A percentile compares a stretch with the other conserved stretches of the same genome.
phyloP scores from a whole-genome alignment of 1,140 invertebrate genomes.

The Aphelinus certus region DNA sequence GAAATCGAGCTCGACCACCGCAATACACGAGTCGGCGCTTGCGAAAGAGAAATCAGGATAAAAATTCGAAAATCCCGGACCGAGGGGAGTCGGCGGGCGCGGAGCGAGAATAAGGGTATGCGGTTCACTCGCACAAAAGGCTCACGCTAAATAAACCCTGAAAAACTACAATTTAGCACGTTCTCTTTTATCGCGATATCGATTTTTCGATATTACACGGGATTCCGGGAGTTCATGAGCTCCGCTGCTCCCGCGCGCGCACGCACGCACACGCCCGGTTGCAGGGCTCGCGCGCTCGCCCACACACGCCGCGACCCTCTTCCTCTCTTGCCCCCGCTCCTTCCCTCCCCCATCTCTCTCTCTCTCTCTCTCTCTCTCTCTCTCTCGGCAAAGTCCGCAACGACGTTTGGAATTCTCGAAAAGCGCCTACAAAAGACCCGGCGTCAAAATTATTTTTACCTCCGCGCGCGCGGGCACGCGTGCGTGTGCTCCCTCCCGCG shows the following conservation, averaged over 20 bases:
- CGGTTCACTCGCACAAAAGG: slow-evolving; percentile 5
- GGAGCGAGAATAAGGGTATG: neutral
- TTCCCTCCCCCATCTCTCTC: neutral
- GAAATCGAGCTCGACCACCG: neutral
- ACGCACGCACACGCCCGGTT: neutral
- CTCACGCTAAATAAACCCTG: slow-evolving; percentile 25
- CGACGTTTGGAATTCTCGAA: slow-evolving; percentile 14
- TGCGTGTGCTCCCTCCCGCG: neutral
- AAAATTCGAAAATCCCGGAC: slow-evolving; percentile 4
- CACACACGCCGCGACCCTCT: too few relatives aligned
- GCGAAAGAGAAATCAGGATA: neutral
- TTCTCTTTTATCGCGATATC: slow-evolving; percentile 26
- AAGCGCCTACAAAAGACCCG: slow-evolving; percentile 17
- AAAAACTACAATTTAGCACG: slow-evolving; percentile 25
- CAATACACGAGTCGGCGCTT: slow-evolving; percentile 3
- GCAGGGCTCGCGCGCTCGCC: too few relatives aligned
- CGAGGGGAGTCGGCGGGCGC: neutral
- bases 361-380: slow-evolving; percentile 13
- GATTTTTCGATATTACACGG: slow-evolving; percentile 36
- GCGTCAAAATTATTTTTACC: slow-evolving; percentile 29
- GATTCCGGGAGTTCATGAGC: neutral
- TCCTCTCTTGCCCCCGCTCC: too few relatives aligned
- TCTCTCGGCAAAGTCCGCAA: neutral
- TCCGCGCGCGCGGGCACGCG: neutral
- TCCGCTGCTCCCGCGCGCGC: too few relatives aligned